Conservation (phyloP, 2,113 vertebrate genomes). For the Penelope pileata region DNA sequence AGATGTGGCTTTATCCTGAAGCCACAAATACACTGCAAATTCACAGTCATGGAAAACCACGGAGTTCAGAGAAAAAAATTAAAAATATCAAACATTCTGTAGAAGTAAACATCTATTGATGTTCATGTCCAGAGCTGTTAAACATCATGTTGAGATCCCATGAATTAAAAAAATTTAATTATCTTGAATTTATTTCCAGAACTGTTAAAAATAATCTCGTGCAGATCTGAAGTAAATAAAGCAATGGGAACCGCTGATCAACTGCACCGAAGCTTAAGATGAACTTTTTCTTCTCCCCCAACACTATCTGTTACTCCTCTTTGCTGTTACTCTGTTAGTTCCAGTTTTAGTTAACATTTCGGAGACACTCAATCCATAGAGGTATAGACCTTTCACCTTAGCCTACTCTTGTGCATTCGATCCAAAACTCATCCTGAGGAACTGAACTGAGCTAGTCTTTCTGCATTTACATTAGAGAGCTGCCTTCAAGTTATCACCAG, state of each 20-base stretch:
- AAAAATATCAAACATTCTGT: neutral
- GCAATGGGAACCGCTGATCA: neutral
- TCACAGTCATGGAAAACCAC: neutral
- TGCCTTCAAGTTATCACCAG: neutral
- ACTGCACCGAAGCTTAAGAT: neutral
- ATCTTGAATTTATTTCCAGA: neutral
- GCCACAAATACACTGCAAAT: constrained; percentile 50
- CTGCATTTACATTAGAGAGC: neutral
- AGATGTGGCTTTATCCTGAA: constrained; percentile 33
- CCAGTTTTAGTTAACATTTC: neutral
- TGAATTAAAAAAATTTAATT: neutral
- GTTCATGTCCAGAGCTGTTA: neutral
- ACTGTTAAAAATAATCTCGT: neutral
- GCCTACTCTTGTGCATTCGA: neutral
- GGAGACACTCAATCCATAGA: neutral
- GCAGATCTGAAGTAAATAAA: neutral
- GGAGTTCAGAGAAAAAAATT: neutral
- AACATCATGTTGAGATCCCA: neutral
- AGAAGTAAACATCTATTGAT: neutral
- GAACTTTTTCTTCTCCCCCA: neutral
- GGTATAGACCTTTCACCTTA: neutral
- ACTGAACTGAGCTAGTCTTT: neutral
- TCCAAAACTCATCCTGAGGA: neutral
- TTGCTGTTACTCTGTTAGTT: neutral
- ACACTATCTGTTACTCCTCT: neutral